A percentile compares a stretch with the other conserved stretches of the same genome.
These are phyloP conservation scores for Ennomos erosarius DNA, from an alignment of 2,888 invertebrate genomes.

Conservation along the genomic window DNA sequence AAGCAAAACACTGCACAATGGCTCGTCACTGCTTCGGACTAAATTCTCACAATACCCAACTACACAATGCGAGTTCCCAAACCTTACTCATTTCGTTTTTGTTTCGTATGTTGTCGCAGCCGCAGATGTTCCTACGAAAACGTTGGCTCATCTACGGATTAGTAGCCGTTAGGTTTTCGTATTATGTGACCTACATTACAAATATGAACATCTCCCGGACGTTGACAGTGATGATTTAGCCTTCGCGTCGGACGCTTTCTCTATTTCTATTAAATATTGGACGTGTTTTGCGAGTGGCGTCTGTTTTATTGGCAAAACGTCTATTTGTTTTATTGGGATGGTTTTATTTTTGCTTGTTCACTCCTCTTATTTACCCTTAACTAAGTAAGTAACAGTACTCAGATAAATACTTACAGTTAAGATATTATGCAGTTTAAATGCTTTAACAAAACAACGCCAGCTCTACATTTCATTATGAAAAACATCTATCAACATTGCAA, in stretches of 20 bases:
- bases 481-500: constrained; percentile 20
- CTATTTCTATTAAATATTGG: constrained; percentile 27
- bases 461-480: constrained; percentile 7
- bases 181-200: constrained; percentile 69
- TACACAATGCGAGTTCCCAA: constrained; percentile 75
- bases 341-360: constrained; percentile 20
- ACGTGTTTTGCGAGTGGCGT: constrained; percentile 19
- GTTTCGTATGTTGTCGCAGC: constrained; percentile 70
- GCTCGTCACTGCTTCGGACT: constrained; percentile 60
- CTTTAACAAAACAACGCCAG: constrained; percentile 1
- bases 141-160: constrained; percentile 80
- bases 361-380: constrained; percentile 6
- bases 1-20: constrained; percentile 45
- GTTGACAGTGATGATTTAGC: constrained; percentile 51
- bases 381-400: no score
- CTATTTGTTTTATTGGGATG: constrained; percentile 16
- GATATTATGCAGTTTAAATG: no score
- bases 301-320: constrained; percentile 23
- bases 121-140: constrained; percentile 76
- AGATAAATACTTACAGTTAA: no score
- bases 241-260: constrained; percentile 22
- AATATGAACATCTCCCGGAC: constrained; percentile 54
- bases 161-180: constrained; percentile 77
- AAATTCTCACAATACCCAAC: constrained; percentile 70
- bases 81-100: constrained; percentile 84